Evolutionary conservation across 2,113 vertebrate genomes (phyloP), one percentile per base, ranked within the genome.

Genomic region (Beaufortia kweichowensis): DNA sequence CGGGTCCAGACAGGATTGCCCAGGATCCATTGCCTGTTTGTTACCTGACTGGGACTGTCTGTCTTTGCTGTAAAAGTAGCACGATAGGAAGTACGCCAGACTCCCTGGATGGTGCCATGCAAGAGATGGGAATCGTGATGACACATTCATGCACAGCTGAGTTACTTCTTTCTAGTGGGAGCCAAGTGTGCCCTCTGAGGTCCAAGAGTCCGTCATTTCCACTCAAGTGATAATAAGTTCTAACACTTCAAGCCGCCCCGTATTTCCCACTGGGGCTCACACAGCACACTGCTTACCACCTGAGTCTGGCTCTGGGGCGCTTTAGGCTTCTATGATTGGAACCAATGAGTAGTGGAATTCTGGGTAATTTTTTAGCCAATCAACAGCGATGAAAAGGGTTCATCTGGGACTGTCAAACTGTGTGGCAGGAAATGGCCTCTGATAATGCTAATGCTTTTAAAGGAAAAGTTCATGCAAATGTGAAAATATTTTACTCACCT

Each of bases 71-170:
- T 60, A 17, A 57, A 63, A 59, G 23, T 23, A 46, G 28, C 59
- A 29, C 60, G 3, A 23, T 59, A 6, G 0, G 62, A 61, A 60
- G 62, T 5, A 56, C 64, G 57, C 76, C 67, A 78, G 76, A 72
- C 67, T 78, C 46, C 48, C 76, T 71, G 59, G 48, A 61, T 78
- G 68, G 72, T 48, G 75, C 82, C 33, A 77, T 82, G 75, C 69
- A 61, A n/a, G 24, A 59, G 65, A 75, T n/a, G 59, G 61, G 77
- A 82, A 62, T 80, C 76, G 74, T 60, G 77, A 73, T 88, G 83
- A 84, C 79, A 76, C 35, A 46, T 85, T 82, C 41, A 68, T 67
- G 63, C 81, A 87, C 89, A 91, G 86, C 89, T 91, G 90, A 89
- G 86, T 77, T 85, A 15, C 70, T 72, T 81, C 81, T 79, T 73